Evolutionary conservation across 2,888 invertebrate species (phyloP).

Genomic region (Melanchra persicariae): DNA sequence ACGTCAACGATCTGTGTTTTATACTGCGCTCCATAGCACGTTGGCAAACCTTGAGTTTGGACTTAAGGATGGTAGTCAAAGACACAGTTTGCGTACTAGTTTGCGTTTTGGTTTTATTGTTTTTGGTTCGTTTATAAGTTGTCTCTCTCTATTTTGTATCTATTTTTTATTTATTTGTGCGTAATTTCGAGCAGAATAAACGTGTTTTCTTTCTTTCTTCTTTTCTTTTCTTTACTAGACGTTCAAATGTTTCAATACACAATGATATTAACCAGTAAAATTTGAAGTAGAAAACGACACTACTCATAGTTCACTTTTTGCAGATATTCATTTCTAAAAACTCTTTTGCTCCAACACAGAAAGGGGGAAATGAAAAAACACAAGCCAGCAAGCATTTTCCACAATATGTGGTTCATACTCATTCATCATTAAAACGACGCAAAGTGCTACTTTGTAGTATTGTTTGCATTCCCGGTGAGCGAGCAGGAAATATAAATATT

Average conservation of each 20-base stretch:
- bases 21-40: no score
- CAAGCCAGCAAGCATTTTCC: slow-evolving; percentile 30
- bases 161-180: no score
- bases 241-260: background rate
- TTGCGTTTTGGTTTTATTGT: no score
- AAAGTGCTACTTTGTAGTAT: slow-evolving; percentile 51
- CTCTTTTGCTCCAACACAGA: background rate
- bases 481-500: slow-evolving; percentile 66
- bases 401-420: slow-evolving; percentile 38
- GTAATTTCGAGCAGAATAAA: no score
- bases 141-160: no score
- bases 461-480: slow-evolving; percentile 61
- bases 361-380: slow-evolving; percentile 27
- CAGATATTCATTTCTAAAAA: background rate
- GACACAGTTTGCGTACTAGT: no score
- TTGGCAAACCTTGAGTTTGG: no score
- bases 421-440: slow-evolving; percentile 51
- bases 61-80: no score
- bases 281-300: background rate
- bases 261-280: background rate
- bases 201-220: no score
- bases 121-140: no score
- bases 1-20: no score
- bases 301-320: background rate
- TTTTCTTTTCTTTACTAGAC: no score